Conservation (phyloP, 1,140 invertebrate genomes). For the Drosophila nigrodunni region DNA sequence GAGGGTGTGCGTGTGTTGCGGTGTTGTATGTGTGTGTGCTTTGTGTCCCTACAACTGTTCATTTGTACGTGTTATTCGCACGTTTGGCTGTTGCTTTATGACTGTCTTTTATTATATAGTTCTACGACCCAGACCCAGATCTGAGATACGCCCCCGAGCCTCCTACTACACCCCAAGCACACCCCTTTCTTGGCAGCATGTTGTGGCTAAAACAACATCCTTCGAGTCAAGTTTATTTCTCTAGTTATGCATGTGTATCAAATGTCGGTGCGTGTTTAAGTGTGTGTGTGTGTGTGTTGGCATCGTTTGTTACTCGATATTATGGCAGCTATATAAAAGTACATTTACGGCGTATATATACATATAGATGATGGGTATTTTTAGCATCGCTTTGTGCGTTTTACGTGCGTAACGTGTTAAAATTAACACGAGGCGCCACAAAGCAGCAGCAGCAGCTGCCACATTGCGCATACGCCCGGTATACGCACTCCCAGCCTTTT, state of each 20-base stretch:
- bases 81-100: slow-evolving; percentile 73
- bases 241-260: slow-evolving; percentile 39
- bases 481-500: neutral
- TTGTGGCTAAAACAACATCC: slow-evolving; percentile 6
- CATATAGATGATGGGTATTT: slow-evolving; percentile 66
- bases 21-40: neutral
- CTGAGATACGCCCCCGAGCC: slow-evolving; percentile 8
- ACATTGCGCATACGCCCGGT: slow-evolving; percentile 67
- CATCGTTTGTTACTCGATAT: slow-evolving; percentile 75
- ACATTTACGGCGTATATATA: slow-evolving; percentile 45
- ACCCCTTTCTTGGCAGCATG: neutral
- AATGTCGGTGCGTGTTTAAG: slow-evolving; percentile 31
- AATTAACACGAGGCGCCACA: slow-evolving; percentile 67
- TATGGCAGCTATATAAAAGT: slow-evolving; percentile 78
- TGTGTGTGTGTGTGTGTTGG: slow-evolving; percentile 34
- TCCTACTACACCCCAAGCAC: neutral
- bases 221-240: slow-evolving; percentile 36
- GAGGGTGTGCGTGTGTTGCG: too few species aligned
- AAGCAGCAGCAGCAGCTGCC: slow-evolving; percentile 17
- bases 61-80: slow-evolving; percentile 81
- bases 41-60: slow-evolving; percentile 52
- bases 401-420: slow-evolving; percentile 81
- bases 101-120: slow-evolving; percentile 74
- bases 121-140: slow-evolving; percentile 25
- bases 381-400: slow-evolving; percentile 63